A percentile compares a stretch with the other conserved stretches of the same genome.
phyloP scores from a whole-genome alignment of 2,797 vertebrate species.

The Bucorvus abyssinicus region DNA sequence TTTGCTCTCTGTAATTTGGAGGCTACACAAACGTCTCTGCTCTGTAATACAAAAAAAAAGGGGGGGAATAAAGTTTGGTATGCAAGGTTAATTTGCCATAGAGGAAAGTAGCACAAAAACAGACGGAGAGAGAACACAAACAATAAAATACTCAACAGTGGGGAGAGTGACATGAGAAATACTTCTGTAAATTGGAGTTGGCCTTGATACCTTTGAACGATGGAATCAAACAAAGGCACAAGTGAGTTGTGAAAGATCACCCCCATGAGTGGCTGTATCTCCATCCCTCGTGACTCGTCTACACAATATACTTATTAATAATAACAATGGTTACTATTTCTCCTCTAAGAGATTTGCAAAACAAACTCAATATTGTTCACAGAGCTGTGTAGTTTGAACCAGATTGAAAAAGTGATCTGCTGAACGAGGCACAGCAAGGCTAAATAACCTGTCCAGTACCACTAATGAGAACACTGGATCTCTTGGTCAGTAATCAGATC shows the following conservation, averaged over 20 bases:
- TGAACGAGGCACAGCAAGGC: neutral
- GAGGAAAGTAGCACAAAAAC: slow-evolving; percentile 22
- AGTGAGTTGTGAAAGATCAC: slow-evolving; percentile 28
- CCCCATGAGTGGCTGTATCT: neutral
- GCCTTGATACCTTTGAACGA: slow-evolving; percentile 42
- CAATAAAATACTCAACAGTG: slow-evolving; percentile 35
- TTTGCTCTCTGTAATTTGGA: slow-evolving; percentile 56
- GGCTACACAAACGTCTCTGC: slow-evolving; percentile 29
- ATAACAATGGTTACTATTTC: slow-evolving; percentile 30
- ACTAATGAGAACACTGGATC: neutral
- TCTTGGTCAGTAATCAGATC: neutral
- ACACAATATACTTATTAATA: slow-evolving; percentile 40
- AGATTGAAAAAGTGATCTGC: neutral
- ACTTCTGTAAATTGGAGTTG: slow-evolving; percentile 27
- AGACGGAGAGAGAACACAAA: neutral
- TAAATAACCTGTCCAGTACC: neutral
- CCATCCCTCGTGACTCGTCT: neutral
- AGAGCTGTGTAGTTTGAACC: neutral
- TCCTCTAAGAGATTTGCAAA: slow-evolving; percentile 9
- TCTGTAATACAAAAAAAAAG: neutral
- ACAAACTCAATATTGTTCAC: neutral
- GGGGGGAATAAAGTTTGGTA: slow-evolving; percentile 23
- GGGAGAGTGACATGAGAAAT: slow-evolving; percentile 22
- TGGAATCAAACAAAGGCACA: slow-evolving; percentile 46
- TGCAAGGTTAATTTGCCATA: slow-evolving; percentile 53